These are phyloP conservation scores for Syndactyla subalaris DNA, from an alignment of 2,797 vertebrate species.

Conservation along the genomic window DNA sequence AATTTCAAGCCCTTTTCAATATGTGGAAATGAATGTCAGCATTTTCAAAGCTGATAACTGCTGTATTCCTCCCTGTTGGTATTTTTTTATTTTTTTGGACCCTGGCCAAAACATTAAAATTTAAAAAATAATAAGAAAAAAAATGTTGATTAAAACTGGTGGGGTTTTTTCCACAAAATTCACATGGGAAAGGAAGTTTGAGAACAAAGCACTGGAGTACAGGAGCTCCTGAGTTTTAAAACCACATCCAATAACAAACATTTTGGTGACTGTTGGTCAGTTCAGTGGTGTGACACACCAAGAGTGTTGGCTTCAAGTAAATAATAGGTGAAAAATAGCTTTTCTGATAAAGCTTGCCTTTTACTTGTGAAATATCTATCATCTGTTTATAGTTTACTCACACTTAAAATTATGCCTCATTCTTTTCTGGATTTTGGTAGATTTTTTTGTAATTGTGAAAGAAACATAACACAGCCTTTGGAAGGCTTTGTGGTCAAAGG, in stretches of 20 bases:
- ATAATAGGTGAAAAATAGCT: background rate
- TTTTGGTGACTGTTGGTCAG: background rate
- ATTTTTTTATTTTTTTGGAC: background rate
- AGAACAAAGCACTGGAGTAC: background rate
- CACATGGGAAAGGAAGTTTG: background rate
- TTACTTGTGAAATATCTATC: background rate
- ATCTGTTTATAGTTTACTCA: conserved; percentile 8
- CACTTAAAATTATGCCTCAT: background rate
- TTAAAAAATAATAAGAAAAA: background rate
- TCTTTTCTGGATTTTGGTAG: background rate
- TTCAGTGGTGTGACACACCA: background rate
- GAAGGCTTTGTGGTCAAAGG: conserved; percentile 40
- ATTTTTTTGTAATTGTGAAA: background rate
- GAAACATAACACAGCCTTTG: background rate
- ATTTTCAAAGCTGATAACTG: background rate
- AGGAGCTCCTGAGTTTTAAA: background rate
- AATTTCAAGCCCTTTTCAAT: background rate
- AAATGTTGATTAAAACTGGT: background rate
- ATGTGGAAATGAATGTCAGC: background rate
- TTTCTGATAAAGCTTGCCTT: background rate
- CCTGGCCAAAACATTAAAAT: accelerated
- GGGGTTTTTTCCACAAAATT: background rate
- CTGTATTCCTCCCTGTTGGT: background rate
- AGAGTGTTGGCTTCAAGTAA: background rate
- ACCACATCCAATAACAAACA: background rate